Evolutionary conservation across 2,113 vertebrate genomes (phyloP).

Genomic region (Thinocorus orbignyianus): DNA sequence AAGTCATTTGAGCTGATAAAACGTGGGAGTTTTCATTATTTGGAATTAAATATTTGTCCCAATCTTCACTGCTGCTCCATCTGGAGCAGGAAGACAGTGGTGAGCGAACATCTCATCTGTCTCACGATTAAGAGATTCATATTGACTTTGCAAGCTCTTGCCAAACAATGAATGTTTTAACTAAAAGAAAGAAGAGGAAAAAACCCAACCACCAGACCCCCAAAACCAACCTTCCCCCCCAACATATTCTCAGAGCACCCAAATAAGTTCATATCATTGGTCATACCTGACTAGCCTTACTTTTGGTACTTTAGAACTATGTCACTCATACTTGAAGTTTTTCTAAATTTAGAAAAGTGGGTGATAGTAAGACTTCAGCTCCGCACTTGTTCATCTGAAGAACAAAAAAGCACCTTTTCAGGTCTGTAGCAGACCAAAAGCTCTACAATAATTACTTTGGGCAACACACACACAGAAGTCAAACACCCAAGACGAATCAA

Average conservation of each 20-base stretch:
- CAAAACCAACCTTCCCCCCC: not conserved
- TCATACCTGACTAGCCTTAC: not conserved
- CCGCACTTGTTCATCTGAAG: not conserved
- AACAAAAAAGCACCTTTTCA: not conserved
- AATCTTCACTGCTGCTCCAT: not conserved
- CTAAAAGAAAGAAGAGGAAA: not conserved
- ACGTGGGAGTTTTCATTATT: not conserved
- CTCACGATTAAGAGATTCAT: not conserved
- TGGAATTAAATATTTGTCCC: not conserved
- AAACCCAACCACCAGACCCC: not conserved
- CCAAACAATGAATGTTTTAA: not conserved
- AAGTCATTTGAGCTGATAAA: not conserved
- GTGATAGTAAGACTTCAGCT: not conserved
- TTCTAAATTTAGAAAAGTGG: not conserved
- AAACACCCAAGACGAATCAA: not conserved
- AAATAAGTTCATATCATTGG: not conserved
- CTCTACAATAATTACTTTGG: not conserved
- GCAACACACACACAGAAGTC: not conserved
- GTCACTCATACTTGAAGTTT: not conserved
- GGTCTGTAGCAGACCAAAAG: not conserved
- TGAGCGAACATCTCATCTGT: not conserved
- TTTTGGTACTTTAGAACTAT: not conserved
- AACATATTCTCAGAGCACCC: not conserved
- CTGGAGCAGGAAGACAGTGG: not conserved
- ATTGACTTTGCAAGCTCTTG: not conserved